Evolutionary conservation across 2,113 vertebrate species (phyloP), one percentile per base, ranked within the genome.

Genomic region (Aspiorhynchus laticeps): DNA sequence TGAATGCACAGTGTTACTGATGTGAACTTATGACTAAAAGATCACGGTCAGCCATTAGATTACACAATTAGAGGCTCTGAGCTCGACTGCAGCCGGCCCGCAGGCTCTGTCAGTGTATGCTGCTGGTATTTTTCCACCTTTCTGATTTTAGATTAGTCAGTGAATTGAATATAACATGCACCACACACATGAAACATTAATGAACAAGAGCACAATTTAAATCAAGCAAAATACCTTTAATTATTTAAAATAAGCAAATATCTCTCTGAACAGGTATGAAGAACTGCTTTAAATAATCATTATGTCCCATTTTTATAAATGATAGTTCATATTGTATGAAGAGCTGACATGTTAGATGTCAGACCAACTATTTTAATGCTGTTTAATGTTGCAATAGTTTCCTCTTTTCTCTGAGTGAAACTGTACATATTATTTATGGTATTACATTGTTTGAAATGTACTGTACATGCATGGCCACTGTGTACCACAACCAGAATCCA

Each of bases 1-100:
- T 74, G 31, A 71, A 88, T 90, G 87, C 67, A 82, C 84, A 87
- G 80, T 85, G 76, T 87, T 73, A 81, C 84, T 87, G 86, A 85
- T 87, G 85, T 51, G 86, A 85, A 83, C 61, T 83, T 75, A 80
- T 86, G 3, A 65, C 8, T 83, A 19, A 51, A 83, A 69, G 79
- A 80, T 41, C 38, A 48, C 21, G 26, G 9, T 51, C 43, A 51
- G 41, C 65, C 15, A 48, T 33, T 65, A 24, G 24, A 81, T 63
- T 15, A 12, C 31, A 26, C 79, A 65, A 59, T 43, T 79, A 24
- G 19, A n/a, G 31, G 5, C 19, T 56, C 31, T 41, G 53, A 61
- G 69, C 65, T 67, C 17, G 28, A 67, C 28, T 67, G 28, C 6
- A 15, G 28, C 28, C 2, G 7, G 28, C 63, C 6, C 12, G 6